Conservation (phyloP, 2,113 vertebrate genomes). For the Jaculus jaculus region DNA sequence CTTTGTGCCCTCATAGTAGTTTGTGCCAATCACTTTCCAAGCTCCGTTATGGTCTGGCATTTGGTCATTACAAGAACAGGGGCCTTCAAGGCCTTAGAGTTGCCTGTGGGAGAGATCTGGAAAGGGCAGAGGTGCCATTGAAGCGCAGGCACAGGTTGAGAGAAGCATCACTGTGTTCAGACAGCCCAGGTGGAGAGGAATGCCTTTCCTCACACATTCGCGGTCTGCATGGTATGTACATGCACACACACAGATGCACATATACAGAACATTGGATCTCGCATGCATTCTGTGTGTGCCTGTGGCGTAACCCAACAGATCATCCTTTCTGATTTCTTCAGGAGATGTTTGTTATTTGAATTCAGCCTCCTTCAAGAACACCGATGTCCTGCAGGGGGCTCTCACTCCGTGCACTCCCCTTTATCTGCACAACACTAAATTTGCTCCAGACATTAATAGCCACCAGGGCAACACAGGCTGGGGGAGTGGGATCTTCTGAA, state of each 20-base stretch:
- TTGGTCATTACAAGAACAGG: neutral
- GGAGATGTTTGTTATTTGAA: neutral
- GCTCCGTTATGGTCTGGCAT: neutral
- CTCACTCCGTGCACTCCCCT: neutral
- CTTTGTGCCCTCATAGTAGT: neutral
- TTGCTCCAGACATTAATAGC: neutral
- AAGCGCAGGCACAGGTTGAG: neutral
- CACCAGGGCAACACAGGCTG: neutral
- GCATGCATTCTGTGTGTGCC: accelerated
- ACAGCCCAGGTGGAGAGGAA: neutral
- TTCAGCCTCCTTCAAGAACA: neutral
- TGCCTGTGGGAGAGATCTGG: neutral
- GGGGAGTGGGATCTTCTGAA: neutral
- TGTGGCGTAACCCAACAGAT: neutral
- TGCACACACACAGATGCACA: neutral
- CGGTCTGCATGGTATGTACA: neutral
- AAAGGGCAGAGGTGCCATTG: neutral
- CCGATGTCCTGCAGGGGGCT: neutral
- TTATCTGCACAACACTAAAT: neutral
- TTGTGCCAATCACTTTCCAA: neutral
- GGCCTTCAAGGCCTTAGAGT: neutral
- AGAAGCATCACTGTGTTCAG: neutral
- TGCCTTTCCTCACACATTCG: neutral
- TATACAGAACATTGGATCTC: no score
- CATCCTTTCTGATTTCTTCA: neutral